Evolutionary conservation across 2,797 vertebrate species (phyloP).

Genomic region (Zalophus californianus): DNA sequence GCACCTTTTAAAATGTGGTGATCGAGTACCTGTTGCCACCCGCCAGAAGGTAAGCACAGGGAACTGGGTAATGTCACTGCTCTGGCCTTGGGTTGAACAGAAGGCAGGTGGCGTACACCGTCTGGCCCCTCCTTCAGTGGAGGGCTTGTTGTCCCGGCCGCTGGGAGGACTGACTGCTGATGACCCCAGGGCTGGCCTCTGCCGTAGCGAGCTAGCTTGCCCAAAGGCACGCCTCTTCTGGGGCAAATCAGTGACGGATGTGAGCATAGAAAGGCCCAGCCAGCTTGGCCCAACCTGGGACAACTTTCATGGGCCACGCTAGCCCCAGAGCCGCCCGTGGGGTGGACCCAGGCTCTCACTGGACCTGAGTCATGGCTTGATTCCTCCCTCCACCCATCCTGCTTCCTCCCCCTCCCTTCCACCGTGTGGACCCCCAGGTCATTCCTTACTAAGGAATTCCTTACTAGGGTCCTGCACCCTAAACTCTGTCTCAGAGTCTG

Average conservation of each 20-base stretch:
- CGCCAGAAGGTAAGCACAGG: background rate
- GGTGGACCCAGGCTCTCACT: background rate
- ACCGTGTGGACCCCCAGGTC: background rate
- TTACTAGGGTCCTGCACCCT: background rate
- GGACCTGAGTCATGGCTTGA: rapidly evolving
- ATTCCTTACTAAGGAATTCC: background rate
- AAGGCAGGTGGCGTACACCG: background rate
- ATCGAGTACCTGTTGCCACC: background rate
- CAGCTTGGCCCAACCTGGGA: background rate
- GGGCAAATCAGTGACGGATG: background rate
- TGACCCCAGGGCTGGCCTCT: too few relatives aligned
- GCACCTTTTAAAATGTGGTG: background rate
- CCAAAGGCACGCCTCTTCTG: background rate
- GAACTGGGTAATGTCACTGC: background rate
- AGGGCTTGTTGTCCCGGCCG: background rate
- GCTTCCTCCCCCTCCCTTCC: too few relatives aligned
- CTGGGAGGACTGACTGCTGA: background rate
- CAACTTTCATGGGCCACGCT: background rate
- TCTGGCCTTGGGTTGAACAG: background rate
- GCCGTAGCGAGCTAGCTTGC: background rate
- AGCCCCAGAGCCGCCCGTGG: background rate
- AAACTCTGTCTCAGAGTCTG: background rate
- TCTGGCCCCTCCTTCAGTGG: background rate
- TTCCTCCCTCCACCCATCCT: background rate
- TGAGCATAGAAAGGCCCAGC: background rate